Evolutionary conservation across 2,113 vertebrate genomes (phyloP).

Genomic region (Neomonachus schauinslandi): DNA sequence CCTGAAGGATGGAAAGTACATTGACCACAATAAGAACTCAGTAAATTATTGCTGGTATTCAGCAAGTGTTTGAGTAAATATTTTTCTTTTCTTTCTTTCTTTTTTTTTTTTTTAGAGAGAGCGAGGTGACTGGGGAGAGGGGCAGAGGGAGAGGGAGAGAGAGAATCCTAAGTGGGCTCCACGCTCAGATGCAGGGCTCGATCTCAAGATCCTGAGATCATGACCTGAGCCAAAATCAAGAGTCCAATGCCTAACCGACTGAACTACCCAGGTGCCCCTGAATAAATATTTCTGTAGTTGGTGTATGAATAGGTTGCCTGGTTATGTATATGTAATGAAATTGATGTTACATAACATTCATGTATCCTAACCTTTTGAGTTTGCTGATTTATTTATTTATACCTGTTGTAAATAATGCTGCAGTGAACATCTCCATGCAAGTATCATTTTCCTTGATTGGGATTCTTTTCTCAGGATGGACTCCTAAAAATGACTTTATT

Average conservation of each 20-base stretch:
- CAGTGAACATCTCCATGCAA: not conserved
- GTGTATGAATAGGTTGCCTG: not conserved
- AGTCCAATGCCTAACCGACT: not conserved
- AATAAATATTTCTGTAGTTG: not conserved
- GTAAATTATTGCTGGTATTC: not conserved
- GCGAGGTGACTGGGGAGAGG: not conserved
- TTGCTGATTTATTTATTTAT: not conserved
- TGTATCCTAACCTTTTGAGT: not conserved
- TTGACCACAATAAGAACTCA: not conserved
- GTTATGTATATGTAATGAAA: not conserved
- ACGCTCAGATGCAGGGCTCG: not conserved
- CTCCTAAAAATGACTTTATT: not conserved
- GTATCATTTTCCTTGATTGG: not conserved
- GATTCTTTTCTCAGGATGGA: not conserved
- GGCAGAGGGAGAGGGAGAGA: not conserved
- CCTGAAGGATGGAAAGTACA: not conserved
- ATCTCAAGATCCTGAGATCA: not conserved
- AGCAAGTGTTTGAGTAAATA: not conserved
- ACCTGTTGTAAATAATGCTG: conserved; percentile 1
- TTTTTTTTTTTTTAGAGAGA: not conserved
- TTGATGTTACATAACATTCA: not conserved
- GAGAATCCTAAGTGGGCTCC: not conserved
- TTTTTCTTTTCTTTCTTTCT: not conserved
- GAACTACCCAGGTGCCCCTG: not conserved
- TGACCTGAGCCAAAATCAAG: not conserved